Conservation (phyloP, 2,113 vertebrate species). For the Meriones unguiculatus region DNA sequence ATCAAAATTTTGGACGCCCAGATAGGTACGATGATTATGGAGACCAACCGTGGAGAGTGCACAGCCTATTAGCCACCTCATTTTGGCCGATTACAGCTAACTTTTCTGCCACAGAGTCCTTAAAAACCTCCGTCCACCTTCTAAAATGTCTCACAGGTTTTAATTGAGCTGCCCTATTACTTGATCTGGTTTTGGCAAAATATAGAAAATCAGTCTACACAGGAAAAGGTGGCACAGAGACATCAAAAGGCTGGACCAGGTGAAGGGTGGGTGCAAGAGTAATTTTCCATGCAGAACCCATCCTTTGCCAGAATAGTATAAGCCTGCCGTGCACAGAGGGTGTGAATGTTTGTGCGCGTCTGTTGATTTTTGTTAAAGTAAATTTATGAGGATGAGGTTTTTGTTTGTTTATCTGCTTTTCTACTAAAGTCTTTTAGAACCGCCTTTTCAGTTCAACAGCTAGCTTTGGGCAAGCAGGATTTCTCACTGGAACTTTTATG, state of each 20-base stretch:
- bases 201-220: slow-evolving; percentile 37
- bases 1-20: background rate
- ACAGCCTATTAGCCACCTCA: slow-evolving; percentile 85
- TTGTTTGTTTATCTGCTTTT: background rate
- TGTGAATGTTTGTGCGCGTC: background rate
- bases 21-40: slow-evolving; percentile 55
- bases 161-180: slow-evolving; percentile 14
- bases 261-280: background rate
- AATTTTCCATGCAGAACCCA: slow-evolving; percentile 18
- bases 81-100: slow-evolving; percentile 66
- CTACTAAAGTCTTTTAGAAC: background rate
- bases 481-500: background rate
- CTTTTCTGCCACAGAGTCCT: slow-evolving; percentile 63
- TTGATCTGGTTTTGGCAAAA: slow-evolving; percentile 53
- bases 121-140: slow-evolving; percentile 62
- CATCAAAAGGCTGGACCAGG: background rate
- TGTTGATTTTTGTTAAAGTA: background rate
- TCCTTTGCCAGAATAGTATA: slow-evolving; percentile 3
- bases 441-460: background rate
- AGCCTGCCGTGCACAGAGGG: slow-evolving; percentile 47
- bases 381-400: background rate
- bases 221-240: slow-evolving; percentile 9
- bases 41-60: slow-evolving; percentile 76
- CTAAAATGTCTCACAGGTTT: slow-evolving; percentile 14
- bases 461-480: background rate